A percentile compares a stretch with the other conserved stretches of the same genome.
These are phyloP conservation scores for Gobio occitaniae DNA, from an alignment of 2,797 vertebrate species.

Conservation along the genomic window DNA sequence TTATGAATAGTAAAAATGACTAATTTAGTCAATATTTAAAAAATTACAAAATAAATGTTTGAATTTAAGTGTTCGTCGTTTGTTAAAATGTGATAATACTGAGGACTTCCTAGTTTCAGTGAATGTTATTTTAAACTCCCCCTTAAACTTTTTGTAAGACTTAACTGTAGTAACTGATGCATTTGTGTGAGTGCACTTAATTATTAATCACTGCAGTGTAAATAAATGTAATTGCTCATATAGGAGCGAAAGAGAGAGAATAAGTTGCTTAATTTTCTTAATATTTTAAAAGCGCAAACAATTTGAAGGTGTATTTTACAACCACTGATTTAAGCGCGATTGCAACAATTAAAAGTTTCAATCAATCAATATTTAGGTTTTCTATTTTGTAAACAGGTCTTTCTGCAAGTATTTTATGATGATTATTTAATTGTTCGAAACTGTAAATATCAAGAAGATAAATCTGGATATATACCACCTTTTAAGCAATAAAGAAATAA, in stretches of 20 bases:
- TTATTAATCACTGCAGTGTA: not conserved
- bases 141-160: conserved; percentile 12
- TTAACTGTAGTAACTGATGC: not conserved
- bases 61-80: not conserved
- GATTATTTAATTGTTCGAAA: no score
- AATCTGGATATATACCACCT: no score
- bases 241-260: not conserved
- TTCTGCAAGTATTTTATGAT: not conserved
- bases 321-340: conserved; percentile 1
- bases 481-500: no score
- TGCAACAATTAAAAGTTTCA: not conserved
- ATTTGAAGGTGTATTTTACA: not conserved
- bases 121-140: not conserved
- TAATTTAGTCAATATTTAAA: no score
- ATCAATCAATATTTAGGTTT: not conserved
- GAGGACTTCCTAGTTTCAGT: not conserved
- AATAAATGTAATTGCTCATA: not conserved
- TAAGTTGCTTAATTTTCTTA: not conserved
- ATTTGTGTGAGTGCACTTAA: not conserved
- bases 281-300: not conserved
- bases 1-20: no score
- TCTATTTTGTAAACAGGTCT: conserved; percentile 6
- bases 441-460: no score
- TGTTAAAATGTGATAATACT: not conserved
- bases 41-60: not conserved